Conservation (phyloP, 2,797 vertebrate genomes). For the Clangula hyemalis region DNA sequence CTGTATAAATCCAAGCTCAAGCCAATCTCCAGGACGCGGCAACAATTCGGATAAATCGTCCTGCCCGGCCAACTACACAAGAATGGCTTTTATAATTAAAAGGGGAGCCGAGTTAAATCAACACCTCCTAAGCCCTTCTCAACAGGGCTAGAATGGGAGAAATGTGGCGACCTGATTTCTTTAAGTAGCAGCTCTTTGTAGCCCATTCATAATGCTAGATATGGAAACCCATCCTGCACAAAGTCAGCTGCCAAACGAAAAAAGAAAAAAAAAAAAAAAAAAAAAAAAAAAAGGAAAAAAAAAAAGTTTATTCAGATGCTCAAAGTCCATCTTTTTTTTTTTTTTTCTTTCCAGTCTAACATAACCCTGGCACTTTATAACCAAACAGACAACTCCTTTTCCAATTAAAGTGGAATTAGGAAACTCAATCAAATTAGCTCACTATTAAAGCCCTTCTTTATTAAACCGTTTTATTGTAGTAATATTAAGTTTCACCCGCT, state of each 20-base stretch:
- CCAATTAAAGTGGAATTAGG: slow-evolving; percentile 89
- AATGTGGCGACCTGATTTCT: slow-evolving; percentile 61
- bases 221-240: slow-evolving; percentile 52
- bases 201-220: slow-evolving; percentile 47
- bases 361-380: slow-evolving; percentile 77
- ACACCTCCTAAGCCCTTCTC: slow-evolving; percentile 58
- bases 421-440: slow-evolving; percentile 86
- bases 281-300: not conserved
- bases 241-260: slow-evolving; percentile 38
- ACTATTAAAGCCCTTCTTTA: slow-evolving; percentile 86
- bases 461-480: slow-evolving; percentile 84
- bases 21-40: slow-evolving; percentile 38
- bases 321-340: slow-evolving; percentile 60
- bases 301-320: slow-evolving; percentile 70
- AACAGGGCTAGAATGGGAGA: slow-evolving; percentile 51
- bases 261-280: not conserved
- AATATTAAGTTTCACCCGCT: slow-evolving; percentile 83
- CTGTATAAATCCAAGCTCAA: slow-evolving; percentile 49
- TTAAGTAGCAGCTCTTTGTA: slow-evolving; percentile 60
- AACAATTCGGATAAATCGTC: slow-evolving; percentile 55
- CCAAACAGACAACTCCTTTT: slow-evolving; percentile 80
- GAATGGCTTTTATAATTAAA: slow-evolving; percentile 69
- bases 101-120: slow-evolving; percentile 64
- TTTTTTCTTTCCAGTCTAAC: slow-evolving; percentile 47
- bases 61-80: slow-evolving; percentile 52